Percentiles rank a stretch among this genome's conserved stretches.
These are phyloP conservation scores for Phthorimaea operculella DNA, from an alignment of 1,140 invertebrate species.

Conservation along the genomic window DNA sequence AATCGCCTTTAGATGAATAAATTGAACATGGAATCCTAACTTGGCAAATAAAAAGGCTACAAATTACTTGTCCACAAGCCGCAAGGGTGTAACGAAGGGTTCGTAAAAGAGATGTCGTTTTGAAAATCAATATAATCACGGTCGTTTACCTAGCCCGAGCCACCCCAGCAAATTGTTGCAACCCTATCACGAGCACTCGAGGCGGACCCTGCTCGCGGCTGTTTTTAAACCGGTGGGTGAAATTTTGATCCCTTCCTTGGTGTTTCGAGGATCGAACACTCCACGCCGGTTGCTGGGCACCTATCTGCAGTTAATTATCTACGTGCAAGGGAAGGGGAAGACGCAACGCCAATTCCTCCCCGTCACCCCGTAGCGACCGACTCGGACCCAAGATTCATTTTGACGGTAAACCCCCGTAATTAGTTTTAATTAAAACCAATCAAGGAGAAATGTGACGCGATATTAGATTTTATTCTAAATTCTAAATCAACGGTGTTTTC, in stretches of 20 bases:
- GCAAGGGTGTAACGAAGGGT: conserved; percentile 13
- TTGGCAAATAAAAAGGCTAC: not conserved
- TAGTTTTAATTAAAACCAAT: conserved; percentile 58
- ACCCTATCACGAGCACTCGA: conserved; percentile 46
- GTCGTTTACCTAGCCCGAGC: conserved; percentile 44
- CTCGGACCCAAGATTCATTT: conserved; percentile 34
- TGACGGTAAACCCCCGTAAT: conserved; percentile 44
- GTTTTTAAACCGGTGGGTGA: conserved; percentile 57
- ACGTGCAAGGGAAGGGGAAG: conserved; percentile 41
- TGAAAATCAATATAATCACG: conserved; percentile 60
- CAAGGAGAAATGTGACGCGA: conserved; percentile 22
- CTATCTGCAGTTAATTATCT: conserved; percentile 66
- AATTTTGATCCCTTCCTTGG: conserved; percentile 38
- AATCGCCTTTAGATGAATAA: no score
- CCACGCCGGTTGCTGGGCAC: conserved; percentile 32
- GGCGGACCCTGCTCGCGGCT: conserved; percentile 27
- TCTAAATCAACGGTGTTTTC: not conserved
- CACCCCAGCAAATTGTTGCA: conserved; percentile 55
- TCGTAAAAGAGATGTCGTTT: conserved; percentile 31
- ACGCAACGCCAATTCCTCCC: conserved; percentile 48
- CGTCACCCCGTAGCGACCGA: conserved; percentile 10
- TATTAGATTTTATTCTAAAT: conserved; percentile 8
- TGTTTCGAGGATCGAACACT: no score
- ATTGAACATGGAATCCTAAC: no score
- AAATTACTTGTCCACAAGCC: not conserved